These are phyloP conservation scores for Cylindroiulus punctatus DNA, from an alignment of 2,888 invertebrate species.

Conservation along the genomic window DNA sequence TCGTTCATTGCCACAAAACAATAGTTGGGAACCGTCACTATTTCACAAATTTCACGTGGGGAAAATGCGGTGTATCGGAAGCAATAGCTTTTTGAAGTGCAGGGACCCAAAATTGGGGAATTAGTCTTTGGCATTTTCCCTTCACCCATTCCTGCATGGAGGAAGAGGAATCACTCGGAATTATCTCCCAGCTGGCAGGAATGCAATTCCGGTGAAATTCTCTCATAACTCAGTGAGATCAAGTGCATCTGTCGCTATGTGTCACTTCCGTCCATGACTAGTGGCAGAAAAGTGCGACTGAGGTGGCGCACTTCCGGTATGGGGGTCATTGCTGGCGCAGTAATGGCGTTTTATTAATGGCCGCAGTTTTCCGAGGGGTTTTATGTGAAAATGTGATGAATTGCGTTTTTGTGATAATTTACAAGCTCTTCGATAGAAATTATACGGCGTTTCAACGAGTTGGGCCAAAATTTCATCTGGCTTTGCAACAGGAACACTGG, in stretches of 20 bases:
- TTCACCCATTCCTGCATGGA: background rate
- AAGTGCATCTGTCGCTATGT: slow-evolving; percentile 45
- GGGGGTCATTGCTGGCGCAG: slow-evolving; percentile 18
- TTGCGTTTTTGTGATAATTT: slow-evolving; percentile 43
- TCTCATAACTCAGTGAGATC: slow-evolving; percentile 25
- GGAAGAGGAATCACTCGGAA: background rate
- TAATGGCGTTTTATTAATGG: slow-evolving; percentile 27
- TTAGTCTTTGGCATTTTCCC: background rate
- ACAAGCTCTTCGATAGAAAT: slow-evolving; percentile 44
- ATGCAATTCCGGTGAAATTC: slow-evolving; percentile 36
- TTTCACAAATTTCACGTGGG: background rate
- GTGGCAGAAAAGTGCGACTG: slow-evolving; percentile 37
- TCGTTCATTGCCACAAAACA: too few relatives aligned
- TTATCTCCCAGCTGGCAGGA: slow-evolving; percentile 36
- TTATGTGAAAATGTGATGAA: slow-evolving; percentile 47
- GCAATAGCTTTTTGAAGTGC: slow-evolving; percentile 14
- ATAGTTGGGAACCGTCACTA: background rate
- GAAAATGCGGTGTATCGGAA: background rate
- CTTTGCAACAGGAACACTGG: background rate
- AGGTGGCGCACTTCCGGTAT: slow-evolving; percentile 34
- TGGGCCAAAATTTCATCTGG: background rate
- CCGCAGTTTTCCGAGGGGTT: background rate
- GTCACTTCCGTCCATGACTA: slow-evolving; percentile 43
- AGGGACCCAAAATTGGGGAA: background rate
- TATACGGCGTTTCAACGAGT: slow-evolving; percentile 32